Evolutionary conservation across 2,113 vertebrate species (phyloP).

Genomic region (Passer domesticus): DNA sequence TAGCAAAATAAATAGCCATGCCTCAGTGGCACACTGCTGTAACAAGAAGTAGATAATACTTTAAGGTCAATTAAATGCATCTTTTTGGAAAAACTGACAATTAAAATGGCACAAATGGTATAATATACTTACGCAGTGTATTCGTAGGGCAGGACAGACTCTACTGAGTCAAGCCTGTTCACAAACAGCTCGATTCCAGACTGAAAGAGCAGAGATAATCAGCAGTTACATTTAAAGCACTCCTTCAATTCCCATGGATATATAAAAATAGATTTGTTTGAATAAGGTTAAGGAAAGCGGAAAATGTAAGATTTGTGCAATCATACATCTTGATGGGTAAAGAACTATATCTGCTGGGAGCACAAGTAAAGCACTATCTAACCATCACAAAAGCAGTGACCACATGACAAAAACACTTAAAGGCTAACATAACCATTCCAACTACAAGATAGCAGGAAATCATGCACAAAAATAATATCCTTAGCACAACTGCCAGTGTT

Average conservation of each 20-base stretch:
- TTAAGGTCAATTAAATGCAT: not conserved
- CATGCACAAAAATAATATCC: not conserved
- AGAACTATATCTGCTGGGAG: not conserved
- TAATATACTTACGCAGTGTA: slow-evolving; percentile 91
- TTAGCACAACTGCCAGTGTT: not conserved
- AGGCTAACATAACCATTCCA: not conserved
- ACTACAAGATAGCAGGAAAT: not conserved
- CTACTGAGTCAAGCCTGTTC: slow-evolving; percentile 97
- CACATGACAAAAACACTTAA: not conserved
- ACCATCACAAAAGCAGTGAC: not conserved
- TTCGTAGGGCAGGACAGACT: slow-evolving; percentile 98
- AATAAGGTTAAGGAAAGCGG: not conserved
- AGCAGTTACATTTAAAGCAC: slow-evolving; percentile 7
- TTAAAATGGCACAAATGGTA: not conserved
- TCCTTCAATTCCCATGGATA: not conserved
- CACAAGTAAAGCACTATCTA: not conserved
- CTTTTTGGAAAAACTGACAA: not conserved
- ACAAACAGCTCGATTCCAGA: slow-evolving; percentile 90
- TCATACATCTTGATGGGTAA: not conserved
- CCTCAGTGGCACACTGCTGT: not conserved
- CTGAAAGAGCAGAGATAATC: slow-evolving; percentile 74
- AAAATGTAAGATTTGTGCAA: not conserved
- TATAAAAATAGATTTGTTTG: not conserved
- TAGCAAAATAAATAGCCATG: not conserved
- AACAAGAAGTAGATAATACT: not conserved